Conservation (phyloP, 2,888 invertebrate species). For the Petrolisthes manimaculis region DNA sequence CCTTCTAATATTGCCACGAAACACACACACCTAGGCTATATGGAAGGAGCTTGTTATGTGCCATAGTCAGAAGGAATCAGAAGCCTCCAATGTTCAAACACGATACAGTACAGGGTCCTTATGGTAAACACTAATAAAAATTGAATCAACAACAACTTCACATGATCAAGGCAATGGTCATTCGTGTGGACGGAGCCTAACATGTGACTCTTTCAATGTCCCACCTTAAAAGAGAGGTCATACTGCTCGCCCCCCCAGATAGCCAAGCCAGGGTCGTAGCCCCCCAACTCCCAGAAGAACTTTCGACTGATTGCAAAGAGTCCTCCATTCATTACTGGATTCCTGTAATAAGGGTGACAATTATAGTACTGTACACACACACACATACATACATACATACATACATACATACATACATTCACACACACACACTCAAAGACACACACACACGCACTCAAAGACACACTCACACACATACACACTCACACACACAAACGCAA, state of each 20-base stretch:
- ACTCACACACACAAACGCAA: too few species aligned
- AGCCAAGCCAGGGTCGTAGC: conserved; percentile 90
- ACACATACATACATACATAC: conserved; percentile 35
- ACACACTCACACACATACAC: too few species aligned
- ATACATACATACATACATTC: not conserved
- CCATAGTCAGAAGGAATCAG: too few species aligned
- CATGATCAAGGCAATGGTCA: not conserved
- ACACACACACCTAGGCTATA: too few species aligned
- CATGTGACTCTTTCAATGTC: conserved; percentile 69
- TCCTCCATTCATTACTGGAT: conserved; percentile 97
- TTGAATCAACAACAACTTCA: not conserved
- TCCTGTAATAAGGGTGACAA: conserved; percentile 72
- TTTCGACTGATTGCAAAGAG: conserved; percentile 91
- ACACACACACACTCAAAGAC: too few species aligned
- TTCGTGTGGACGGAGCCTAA: too few species aligned
- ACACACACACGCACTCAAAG: not conserved
- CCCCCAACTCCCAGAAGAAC: conserved; percentile 97
- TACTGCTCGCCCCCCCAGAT: conserved; percentile 94
- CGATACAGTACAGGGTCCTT: too few species aligned
- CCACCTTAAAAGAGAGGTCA: conserved; percentile 74
- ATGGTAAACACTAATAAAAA: not conserved
- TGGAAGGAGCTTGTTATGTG: too few species aligned
- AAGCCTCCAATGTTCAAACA: too few species aligned
- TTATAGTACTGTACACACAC: not conserved
- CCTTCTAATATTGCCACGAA: too few species aligned